phyloP scores from a whole-genome alignment of 1,140 invertebrate species.

The Habropoda laboriosa region DNA sequence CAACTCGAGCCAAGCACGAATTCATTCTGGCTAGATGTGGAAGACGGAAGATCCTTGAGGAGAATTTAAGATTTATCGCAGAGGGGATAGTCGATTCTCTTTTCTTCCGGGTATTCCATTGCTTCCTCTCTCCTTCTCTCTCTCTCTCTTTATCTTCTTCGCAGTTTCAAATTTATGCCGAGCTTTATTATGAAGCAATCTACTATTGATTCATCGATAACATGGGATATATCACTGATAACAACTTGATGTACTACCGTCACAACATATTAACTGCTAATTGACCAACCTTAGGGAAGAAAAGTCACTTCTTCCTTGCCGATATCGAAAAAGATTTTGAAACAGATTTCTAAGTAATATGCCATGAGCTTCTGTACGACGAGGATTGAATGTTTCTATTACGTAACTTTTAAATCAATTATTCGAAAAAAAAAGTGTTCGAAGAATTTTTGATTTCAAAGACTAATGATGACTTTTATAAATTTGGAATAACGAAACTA shows the following conservation, averaged over 20 bases:
- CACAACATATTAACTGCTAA: not conserved
- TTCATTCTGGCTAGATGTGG: slow-evolving; percentile 13
- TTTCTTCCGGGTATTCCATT: slow-evolving; percentile 37
- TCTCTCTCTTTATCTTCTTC: not conserved
- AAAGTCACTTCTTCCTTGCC: not conserved
- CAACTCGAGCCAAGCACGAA: not conserved
- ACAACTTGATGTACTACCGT: not conserved
- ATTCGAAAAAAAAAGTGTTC: too few species aligned
- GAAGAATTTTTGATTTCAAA: too few species aligned
- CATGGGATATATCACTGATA: slow-evolving; percentile 1
- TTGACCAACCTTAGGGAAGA: not conserved
- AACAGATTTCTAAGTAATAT: too few species aligned
- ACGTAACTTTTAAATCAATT: too few species aligned
- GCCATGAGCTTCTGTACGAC: too few species aligned
- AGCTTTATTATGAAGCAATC: not conserved
- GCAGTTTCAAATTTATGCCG: slow-evolving; percentile 10
- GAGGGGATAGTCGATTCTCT: slow-evolving; percentile 24
- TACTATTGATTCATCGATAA: slow-evolving; percentile 36
- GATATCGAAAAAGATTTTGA: too few species aligned
- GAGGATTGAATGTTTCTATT: too few species aligned
- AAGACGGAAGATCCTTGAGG: slow-evolving; percentile 57
- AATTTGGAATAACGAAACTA: too few species aligned
- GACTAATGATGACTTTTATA: too few species aligned
- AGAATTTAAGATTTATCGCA: slow-evolving; percentile 63
- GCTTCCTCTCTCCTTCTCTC: slow-evolving; percentile 36